phyloP scores from a whole-genome alignment of 2,113 vertebrate species.

The Shinisaurus crocodilurus region DNA sequence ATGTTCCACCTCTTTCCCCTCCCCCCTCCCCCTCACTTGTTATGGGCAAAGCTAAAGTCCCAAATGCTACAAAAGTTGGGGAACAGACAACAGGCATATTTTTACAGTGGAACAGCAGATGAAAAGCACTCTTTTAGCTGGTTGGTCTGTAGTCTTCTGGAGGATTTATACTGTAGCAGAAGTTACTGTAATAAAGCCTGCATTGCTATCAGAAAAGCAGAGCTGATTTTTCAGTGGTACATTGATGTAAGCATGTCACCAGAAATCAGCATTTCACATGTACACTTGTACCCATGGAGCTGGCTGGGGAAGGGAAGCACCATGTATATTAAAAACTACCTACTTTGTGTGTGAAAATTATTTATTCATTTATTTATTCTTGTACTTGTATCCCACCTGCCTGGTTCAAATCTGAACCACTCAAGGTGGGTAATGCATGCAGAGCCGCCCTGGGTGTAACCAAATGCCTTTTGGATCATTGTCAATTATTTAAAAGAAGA shows the following conservation, averaged over 20 bases:
- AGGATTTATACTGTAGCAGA: not conserved
- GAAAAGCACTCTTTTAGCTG: not conserved
- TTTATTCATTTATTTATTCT: too few relatives aligned
- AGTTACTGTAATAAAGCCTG: not conserved
- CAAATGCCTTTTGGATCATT: not conserved
- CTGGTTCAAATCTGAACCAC: not conserved
- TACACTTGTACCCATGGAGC: not conserved
- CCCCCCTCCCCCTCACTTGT: too few relatives aligned
- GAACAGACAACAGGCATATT: not conserved
- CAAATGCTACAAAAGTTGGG: not conserved
- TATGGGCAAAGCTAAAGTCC: not conserved
- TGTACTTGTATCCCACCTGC: too few relatives aligned
- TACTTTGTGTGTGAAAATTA: not conserved
- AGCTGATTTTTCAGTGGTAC: not conserved
- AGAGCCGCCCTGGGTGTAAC: not conserved
- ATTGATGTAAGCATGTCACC: not conserved
- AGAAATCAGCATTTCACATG: not conserved
- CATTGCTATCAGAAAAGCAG: not conserved
- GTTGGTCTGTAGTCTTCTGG: not conserved
- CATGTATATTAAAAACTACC: not conserved
- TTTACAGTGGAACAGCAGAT: not conserved
- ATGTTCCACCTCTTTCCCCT: too few relatives aligned
- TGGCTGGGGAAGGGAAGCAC: not conserved
- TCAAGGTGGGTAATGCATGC: not conserved
- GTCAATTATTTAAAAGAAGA: not conserved